Conservation (phyloP, 2,797 vertebrate genomes). For the Cossypha niveicapilla region DNA sequence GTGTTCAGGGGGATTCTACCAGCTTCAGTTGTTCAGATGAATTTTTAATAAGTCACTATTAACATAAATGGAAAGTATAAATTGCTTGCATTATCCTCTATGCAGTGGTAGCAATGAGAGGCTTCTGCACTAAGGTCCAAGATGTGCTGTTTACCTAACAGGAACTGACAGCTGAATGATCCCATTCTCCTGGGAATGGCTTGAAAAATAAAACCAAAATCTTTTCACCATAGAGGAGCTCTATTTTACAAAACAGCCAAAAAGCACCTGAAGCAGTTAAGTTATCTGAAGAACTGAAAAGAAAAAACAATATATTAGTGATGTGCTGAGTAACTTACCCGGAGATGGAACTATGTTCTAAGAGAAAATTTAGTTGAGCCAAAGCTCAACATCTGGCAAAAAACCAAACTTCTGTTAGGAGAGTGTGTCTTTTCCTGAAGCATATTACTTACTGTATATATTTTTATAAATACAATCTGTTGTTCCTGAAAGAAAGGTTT, state of each 20-base stretch:
- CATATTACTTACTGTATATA: not conserved
- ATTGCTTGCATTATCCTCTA: slow-evolving; percentile 36
- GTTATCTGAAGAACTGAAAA: not conserved
- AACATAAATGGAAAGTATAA: slow-evolving; percentile 54
- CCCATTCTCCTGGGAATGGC: not conserved
- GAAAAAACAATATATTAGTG: slow-evolving; percentile 1
- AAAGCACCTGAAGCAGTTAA: not conserved
- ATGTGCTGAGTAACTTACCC: not conserved
- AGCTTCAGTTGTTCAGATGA: slow-evolving; percentile 43
- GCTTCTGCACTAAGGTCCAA: slow-evolving; percentile 1
- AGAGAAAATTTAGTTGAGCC: not conserved
- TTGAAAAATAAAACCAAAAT: not conserved
- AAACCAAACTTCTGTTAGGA: not conserved
- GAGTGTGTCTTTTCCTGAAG: not conserved
- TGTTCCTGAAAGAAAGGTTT: not conserved
- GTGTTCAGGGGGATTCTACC: slow-evolving; percentile 33
- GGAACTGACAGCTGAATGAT: slow-evolving; percentile 26
- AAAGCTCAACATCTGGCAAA: not conserved
- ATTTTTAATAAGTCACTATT: slow-evolving; percentile 62
- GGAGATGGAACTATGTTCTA: not conserved
- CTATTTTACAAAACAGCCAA: slow-evolving; percentile 4
- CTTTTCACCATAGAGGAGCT: not conserved
- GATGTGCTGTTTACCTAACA: slow-evolving; percentile 25
- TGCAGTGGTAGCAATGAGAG: not conserved
- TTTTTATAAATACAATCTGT: not conserved